Evolutionary conservation across 2,113 vertebrate genomes (phyloP).

Genomic region (Nesoenas mayeri): DNA sequence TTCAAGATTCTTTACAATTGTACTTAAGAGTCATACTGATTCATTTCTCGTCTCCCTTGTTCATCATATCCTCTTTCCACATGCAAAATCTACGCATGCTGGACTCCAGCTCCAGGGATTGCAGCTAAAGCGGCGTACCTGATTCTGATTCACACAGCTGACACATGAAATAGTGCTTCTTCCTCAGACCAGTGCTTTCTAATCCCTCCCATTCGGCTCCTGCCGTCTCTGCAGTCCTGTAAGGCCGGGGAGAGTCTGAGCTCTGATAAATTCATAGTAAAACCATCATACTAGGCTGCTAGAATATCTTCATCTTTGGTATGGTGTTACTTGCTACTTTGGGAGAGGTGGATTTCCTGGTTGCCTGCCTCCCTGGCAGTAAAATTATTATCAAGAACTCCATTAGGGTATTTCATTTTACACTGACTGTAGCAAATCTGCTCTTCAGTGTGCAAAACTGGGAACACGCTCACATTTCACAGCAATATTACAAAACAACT

Average conservation of each 20-base stretch:
- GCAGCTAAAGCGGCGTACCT: not conserved
- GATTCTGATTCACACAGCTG: not conserved
- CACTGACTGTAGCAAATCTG: not conserved
- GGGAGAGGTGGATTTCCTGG: not conserved
- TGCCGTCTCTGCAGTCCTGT: not conserved
- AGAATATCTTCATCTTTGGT: not conserved
- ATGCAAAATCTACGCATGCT: not conserved
- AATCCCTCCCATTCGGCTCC: not conserved
- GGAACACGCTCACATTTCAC: not conserved
- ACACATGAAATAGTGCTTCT: not conserved
- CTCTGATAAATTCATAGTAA: not conserved
- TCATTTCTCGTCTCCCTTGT: not conserved
- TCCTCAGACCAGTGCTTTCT: slow-evolving; percentile 1
- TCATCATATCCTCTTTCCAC: not conserved
- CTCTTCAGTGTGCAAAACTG: not conserved
- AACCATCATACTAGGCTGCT: not conserved
- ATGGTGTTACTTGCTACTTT: not conserved
- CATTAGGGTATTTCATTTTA: not conserved
- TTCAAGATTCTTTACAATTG: not conserved
- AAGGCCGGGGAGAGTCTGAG: not conserved
- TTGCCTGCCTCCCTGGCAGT: not conserved
- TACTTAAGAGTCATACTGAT: not conserved
- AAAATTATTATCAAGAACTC: not conserved
- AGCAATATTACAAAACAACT: not conserved
- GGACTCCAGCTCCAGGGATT: not conserved